Conservation (phyloP, 1,140 invertebrate genomes). For the Pseudomyrmex dendroicus region DNA sequence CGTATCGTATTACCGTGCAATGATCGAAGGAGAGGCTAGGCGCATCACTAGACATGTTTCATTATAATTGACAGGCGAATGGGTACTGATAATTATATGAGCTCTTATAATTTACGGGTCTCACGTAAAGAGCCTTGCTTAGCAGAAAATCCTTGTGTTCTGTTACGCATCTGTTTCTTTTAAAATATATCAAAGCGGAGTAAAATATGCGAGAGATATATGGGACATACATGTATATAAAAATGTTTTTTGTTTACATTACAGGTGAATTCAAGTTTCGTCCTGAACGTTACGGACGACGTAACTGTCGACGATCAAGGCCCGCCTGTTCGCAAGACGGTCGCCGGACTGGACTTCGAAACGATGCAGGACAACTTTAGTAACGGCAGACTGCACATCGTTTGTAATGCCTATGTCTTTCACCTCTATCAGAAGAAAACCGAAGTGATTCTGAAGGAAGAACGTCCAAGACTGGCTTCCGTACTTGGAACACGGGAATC, state of each 20-base stretch:
- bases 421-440: slow-evolving; percentile 86
- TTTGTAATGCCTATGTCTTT: slow-evolving; percentile 88
- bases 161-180: too few species aligned
- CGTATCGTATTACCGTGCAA: background rate
- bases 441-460: slow-evolving; percentile 87
- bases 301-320: slow-evolving; percentile 76
- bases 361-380: slow-evolving; percentile 87
- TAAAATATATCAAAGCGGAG: too few species aligned
- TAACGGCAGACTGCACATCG: slow-evolving; percentile 87
- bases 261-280: slow-evolving; percentile 80
- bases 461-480: slow-evolving; percentile 88
- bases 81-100: too few species aligned
- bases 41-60: slow-evolving; percentile 7
- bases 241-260: slow-evolving; percentile 40
- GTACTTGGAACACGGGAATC: slow-evolving; percentile 88
- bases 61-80: background rate
- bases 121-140: too few species aligned
- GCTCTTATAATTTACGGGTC: too few species aligned
- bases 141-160: too few species aligned
- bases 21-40: background rate
- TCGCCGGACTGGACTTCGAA: slow-evolving; percentile 85
- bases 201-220: background rate
- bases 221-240: too few species aligned
- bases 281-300: slow-evolving; percentile 83
- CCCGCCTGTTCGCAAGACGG: slow-evolving; percentile 50